Evolutionary conservation across 2,888 invertebrate genomes (phyloP), one percentile per base, ranked within the genome.

Genomic region (Chloroclysta siterata): DNA sequence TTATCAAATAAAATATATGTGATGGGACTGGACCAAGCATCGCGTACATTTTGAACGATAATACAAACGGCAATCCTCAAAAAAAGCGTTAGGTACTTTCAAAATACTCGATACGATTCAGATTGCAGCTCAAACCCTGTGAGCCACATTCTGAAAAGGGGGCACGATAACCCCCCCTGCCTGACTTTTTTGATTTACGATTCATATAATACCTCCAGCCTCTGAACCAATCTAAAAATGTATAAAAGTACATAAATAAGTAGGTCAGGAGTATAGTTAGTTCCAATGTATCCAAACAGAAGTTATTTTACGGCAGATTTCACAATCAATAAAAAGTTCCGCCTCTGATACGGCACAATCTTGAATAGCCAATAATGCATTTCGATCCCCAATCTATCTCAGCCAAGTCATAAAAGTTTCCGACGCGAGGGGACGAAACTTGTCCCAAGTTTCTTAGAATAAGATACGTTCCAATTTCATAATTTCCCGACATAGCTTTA

Each of bases 401-500:
- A 81, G 85, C 84, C 84, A 83, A 81, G 77, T 84, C 85, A 84
- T 89, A 87, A 88, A 90, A 89, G 85, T 89, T 90, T 83, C 79
- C 77, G 77, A 79, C 75, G 75, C 46, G 46, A 46, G 74, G 74
- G 48, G 51, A 51, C 74, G 81, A 79, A 71, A 83, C 80, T 87
- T 82, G 75, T 77, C 73, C 76, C 72, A 82, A 88, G 78, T 88
- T 79, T 76, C 83, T 77, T 71, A 76, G 76, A 80, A 70, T 73
- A 68, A 63, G 69, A 70, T 63, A 66, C 66, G 69, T 65, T 74
- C 76, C 69, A 75, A 75, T 77, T 78, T 76, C 75, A 73, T 73
- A 72, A 74, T 69, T 72, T 70, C 60, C 62, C 61, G 42, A 28
- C 39, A n/a, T 29, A 39, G 15, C 15, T 57, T 15, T 57, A 7